A percentile compares a stretch with the other conserved stretches of the same genome.
These are phyloP conservation scores for Calephelis nemesis DNA, from an alignment of 1,140 invertebrate species.

Conservation along the genomic window DNA sequence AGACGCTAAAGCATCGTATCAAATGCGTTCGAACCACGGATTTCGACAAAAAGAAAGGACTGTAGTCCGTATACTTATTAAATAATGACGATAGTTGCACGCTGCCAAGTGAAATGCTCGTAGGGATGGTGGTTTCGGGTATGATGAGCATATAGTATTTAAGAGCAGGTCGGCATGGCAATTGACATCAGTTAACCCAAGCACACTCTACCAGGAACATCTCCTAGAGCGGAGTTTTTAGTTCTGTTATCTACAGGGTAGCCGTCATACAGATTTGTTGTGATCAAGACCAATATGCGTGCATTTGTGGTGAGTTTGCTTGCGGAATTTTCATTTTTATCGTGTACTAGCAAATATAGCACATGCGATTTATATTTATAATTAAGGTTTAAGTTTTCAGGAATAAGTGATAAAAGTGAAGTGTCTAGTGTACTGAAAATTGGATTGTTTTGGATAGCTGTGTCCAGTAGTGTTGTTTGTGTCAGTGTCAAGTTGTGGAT, in stretches of 20 bases:
- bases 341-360: slow-evolving; percentile 42
- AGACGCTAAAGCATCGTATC: slow-evolving; percentile 60
- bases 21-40: slow-evolving; percentile 54
- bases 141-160: slow-evolving; percentile 76
- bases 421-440: slow-evolving; percentile 40
- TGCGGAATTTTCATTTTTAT: slow-evolving; percentile 35
- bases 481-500: neutral
- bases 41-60: slow-evolving; percentile 74
- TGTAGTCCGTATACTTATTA: slow-evolving; percentile 70
- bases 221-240: slow-evolving; percentile 43
- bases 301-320: slow-evolving; percentile 69
- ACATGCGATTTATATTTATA: slow-evolving; percentile 46
- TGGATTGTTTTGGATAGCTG: neutral
- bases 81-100: slow-evolving; percentile 75
- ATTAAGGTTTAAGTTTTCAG: slow-evolving; percentile 28
- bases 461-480: neutral
- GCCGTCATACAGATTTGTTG: slow-evolving; percentile 34
- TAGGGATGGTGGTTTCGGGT: slow-evolving; percentile 71
- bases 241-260: slow-evolving; percentile 34
- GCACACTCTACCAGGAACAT: slow-evolving; percentile 66
- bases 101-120: slow-evolving; percentile 72
- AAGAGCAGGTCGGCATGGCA: slow-evolving; percentile 68
- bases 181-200: slow-evolving; percentile 75
- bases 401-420: slow-evolving; percentile 44
- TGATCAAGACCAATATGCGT: slow-evolving; percentile 65